A percentile compares a stretch with the other conserved stretches of the same genome.
Evolutionary conservation across 2,888 invertebrate species (phyloP).

Genomic region (Parapristionchus giblindavisi): DNA sequence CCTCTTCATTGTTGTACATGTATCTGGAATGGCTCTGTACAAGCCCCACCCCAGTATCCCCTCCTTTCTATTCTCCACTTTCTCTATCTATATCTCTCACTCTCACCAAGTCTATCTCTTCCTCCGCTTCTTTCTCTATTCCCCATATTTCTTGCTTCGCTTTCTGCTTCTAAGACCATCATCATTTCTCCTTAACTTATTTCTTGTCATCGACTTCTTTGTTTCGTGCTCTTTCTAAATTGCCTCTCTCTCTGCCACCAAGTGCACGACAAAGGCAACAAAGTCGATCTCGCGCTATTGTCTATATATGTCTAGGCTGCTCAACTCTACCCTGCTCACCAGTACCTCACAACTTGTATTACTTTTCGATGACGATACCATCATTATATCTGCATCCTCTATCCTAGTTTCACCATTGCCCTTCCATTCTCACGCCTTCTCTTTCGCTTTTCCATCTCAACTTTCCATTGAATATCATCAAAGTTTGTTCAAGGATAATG

Average conservation of each 20-base stretch:
- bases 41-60: too few relatives aligned
- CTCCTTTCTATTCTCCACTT: background rate
- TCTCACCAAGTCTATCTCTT: conserved; percentile 21
- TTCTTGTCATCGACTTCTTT: too few relatives aligned
- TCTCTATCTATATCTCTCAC: background rate
- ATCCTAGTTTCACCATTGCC: background rate
- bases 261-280: too few relatives aligned
- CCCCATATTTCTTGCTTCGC: conserved; percentile 5
- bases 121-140: conserved; percentile 15
- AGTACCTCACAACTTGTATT: conserved; percentile 4
- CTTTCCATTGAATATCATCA: conserved; percentile 30
- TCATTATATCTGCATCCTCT: conserved; percentile 19
- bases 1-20: too few relatives aligned
- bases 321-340: conserved; percentile 1
- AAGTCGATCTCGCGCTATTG: conserved; percentile 27
- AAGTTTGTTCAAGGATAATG: conserved; percentile 32
- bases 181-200: conserved; percentile 14
- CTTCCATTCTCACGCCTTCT: conserved; percentile 20
- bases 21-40: too few relatives aligned
- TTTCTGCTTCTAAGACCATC: conserved; percentile 8
- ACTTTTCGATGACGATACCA: conserved; percentile 29
- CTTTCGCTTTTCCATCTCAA: background rate
- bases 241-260: conserved; percentile 34
- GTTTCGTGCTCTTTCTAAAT: conserved; percentile 29
- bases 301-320: background rate